Evolutionary conservation across 2,888 invertebrate genomes (phyloP).

Genomic region (Cataglyphis albicans): DNA sequence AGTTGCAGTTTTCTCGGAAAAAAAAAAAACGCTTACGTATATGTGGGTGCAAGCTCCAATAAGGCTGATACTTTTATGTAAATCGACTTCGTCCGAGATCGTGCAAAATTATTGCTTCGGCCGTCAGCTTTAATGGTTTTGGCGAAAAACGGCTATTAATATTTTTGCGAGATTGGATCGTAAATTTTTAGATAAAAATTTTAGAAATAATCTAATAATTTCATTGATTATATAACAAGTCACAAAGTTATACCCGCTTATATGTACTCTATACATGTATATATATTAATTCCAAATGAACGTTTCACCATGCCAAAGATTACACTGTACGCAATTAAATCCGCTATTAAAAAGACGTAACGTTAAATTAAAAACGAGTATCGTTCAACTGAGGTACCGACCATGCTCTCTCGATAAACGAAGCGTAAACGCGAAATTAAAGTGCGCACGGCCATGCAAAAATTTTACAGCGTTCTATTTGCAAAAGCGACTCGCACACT

Average conservation of each 20-base stretch:
- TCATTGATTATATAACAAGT: conserved; percentile 61
- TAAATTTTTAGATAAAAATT: conserved; percentile 49
- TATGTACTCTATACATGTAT: background rate
- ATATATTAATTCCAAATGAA: conserved; percentile 45
- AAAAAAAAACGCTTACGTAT: no score
- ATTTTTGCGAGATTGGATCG: conserved; percentile 53
- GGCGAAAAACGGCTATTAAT: conserved; percentile 37
- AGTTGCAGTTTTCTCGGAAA: background rate
- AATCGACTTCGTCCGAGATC: background rate
- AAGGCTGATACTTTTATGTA: conserved; percentile 28
- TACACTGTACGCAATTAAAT: conserved; percentile 2
- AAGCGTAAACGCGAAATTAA: conserved; percentile 36
- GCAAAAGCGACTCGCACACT: background rate
- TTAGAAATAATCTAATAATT: conserved; percentile 2
- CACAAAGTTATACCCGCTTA: conserved; percentile 37
- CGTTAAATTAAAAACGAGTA: conserved; percentile 19
- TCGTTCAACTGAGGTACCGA: background rate
- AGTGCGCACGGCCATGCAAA: conserved; percentile 1
- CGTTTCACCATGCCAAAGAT: background rate
- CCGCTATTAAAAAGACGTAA: background rate
- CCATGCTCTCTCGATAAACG: background rate
- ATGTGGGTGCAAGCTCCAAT: background rate
- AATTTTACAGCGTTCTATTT: conserved; percentile 19
- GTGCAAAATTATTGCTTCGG: conserved; percentile 9
- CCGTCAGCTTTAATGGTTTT: background rate